Conservation (phyloP, 1,140 invertebrate species). For the Tribolium madens region DNA sequence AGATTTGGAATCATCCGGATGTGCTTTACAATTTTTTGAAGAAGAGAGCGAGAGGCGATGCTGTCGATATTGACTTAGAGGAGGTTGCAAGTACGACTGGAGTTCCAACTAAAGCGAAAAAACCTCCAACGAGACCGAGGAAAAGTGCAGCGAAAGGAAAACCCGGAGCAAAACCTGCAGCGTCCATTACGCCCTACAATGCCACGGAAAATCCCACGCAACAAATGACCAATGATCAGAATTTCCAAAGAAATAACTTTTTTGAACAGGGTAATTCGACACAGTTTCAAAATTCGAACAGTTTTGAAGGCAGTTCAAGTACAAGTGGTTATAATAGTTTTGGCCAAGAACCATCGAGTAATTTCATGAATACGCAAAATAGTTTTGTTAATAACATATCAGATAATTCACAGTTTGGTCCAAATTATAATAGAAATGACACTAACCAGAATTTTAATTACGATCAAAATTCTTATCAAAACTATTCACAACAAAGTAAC, state of each 20-base stretch:
- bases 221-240: neutral
- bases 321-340: conserved; percentile 13
- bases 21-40: conserved; percentile 92
- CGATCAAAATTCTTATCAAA: conserved; percentile 45
- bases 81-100: conserved; percentile 73
- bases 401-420: conserved; percentile 25
- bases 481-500: conserved; percentile 51
- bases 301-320: conserved; percentile 22
- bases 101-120: conserved; percentile 56
- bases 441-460: conserved; percentile 37
- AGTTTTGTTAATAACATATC: conserved; percentile 43
- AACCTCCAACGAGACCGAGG: conserved; percentile 57
- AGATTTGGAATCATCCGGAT: conserved; percentile 99
- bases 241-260: conserved; percentile 4
- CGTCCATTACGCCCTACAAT: conserved; percentile 74
- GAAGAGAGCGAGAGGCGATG: conserved; percentile 83
- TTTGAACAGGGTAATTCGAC: conserved; percentile 8
- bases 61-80: conserved; percentile 93
- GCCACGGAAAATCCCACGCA: neutral
- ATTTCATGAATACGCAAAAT: conserved; percentile 22
- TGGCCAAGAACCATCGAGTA: neutral
- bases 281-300: conserved; percentile 17
- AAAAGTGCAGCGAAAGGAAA: conserved; percentile 53
- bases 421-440: conserved; percentile 6
- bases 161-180: conserved; percentile 72